Evolutionary conservation across 1,140 invertebrate genomes (phyloP), one percentile per base, ranked within the genome.

Genomic region (Drosophila hydei): DNA sequence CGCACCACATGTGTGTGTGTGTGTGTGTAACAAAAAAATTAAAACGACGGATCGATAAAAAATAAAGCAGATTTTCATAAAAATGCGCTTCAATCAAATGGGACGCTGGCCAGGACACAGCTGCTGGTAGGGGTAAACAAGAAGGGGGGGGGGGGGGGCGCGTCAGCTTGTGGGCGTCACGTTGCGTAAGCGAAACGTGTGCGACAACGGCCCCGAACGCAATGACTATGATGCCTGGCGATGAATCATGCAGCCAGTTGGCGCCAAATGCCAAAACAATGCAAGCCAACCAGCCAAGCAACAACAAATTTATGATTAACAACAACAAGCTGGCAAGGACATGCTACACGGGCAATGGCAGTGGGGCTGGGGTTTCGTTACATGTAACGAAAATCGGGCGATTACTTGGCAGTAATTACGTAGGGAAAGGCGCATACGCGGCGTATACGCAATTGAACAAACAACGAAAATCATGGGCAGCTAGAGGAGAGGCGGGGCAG

Each of bases 201-300:
- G 36, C 36, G 36, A 38, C 62, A 36, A 80, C 64, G 47, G 19
- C 40, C 12, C 38, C 38, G 19, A 27, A 54, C 9, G 25, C 36
- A n/a, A 12, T 48, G 43, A 12, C 52, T 7, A 0, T 58, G 56
- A 38, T 18, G 38, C 50, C 50, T 56, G 68, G 56, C 80, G 81
- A 84, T 84, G 80, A 84, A 85, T 84, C 80, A 87, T 64, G 77
- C 80, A 80, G 81, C 77, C 81, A 87, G 80, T 87, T 87, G 80
- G 81, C 80, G 81, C 77, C 80, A 80, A 87, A 80, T 87, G 81
- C 73, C 77, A 87, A 84, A 84, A 84, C 80, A 85, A 84, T 84
- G 80, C 81, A 77, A 77, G 51, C 62, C 64, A 52, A 42, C 68
- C 43, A 54, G 47, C 45, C 60, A 48, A 52, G 58, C 75, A 72